Conservation (phyloP, 92 coral and sea anemone species). For the Bergia sp. region DNA sequence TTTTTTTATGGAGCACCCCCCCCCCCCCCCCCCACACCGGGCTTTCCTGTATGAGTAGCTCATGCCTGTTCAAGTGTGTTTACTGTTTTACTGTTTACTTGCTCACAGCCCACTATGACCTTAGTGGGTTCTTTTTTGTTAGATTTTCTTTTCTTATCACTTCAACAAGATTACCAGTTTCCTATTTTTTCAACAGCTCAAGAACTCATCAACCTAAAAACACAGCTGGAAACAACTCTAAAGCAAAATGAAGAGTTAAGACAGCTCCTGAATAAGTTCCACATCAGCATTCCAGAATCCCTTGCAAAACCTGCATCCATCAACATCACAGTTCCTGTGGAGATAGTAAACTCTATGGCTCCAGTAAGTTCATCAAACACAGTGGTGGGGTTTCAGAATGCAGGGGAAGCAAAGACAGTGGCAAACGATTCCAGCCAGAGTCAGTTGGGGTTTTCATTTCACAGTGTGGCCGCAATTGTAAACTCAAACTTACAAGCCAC, state of each 20-base stretch:
- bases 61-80: no score
- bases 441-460: slow-evolving; percentile 43
- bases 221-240: slow-evolving; percentile 56
- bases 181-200: slow-evolving; percentile 56
- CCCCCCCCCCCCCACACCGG: no score
- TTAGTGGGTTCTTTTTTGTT: no score
- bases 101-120: no score
- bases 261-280: slow-evolving; percentile 59
- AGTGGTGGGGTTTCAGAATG: slow-evolving; percentile 3
- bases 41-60: no score
- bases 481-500: slow-evolving; percentile 30
- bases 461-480: slow-evolving; percentile 41
- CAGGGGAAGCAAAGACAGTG: slow-evolving; percentile 1
- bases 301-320: slow-evolving; percentile 30
- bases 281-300: slow-evolving; percentile 60
- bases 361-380: slow-evolving; percentile 16
- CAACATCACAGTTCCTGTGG: slow-evolving; percentile 25
- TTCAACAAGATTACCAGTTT: background rate
- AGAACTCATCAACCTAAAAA: slow-evolving; percentile 63
- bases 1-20: no score
- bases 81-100: no score
- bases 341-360: background rate
- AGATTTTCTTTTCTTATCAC: no score
- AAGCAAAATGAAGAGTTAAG: slow-evolving; percentile 59
- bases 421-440: background rate